Conservation (phyloP, 2,888 invertebrate genomes). For the Drosophila anomelani region DNA sequence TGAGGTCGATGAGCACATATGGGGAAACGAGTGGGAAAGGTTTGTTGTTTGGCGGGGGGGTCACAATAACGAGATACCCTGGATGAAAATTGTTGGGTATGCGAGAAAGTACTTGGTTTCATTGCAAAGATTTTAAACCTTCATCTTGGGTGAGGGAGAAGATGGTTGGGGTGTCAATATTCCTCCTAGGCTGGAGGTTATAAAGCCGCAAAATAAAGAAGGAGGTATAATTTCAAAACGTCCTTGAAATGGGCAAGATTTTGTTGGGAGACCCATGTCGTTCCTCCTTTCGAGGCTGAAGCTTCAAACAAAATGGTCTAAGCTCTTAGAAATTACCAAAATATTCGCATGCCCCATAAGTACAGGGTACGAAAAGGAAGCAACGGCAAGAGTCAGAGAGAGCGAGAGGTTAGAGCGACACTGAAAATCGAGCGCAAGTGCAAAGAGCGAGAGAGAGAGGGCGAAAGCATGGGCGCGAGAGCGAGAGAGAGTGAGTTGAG, state of each 20-base stretch:
- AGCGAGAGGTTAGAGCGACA: conserved; percentile 51
- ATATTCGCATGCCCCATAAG: neutral
- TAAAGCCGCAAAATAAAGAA: too few relatives aligned
- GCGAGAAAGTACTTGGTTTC: neutral
- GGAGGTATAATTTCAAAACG: too few relatives aligned
- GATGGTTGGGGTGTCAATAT: too few relatives aligned
- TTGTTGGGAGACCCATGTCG: too few relatives aligned
- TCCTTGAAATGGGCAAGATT: too few relatives aligned
- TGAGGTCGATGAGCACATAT: conserved; percentile 68
- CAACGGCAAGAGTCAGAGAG: conserved; percentile 24
- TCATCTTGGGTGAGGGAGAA: too few relatives aligned
- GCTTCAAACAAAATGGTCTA: too few relatives aligned
- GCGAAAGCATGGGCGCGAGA: conserved; percentile 14
- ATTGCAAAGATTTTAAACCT: too few relatives aligned
- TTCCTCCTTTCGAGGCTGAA: too few relatives aligned
- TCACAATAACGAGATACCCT: conserved; percentile 22
- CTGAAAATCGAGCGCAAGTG: conserved; percentile 72
- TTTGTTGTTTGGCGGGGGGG: neutral
- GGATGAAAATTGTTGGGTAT: neutral
- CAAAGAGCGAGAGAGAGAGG: conserved; percentile 29
- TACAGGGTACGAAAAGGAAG: conserved; percentile 33
- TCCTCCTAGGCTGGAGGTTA: too few relatives aligned
- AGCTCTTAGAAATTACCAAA: neutral
- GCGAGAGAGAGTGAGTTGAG: conserved; percentile 46
- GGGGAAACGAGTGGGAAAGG: conserved; percentile 64